Evolutionary conservation across 2,888 invertebrate species (phyloP).

Genomic region (Tyria jacobaeae): DNA sequence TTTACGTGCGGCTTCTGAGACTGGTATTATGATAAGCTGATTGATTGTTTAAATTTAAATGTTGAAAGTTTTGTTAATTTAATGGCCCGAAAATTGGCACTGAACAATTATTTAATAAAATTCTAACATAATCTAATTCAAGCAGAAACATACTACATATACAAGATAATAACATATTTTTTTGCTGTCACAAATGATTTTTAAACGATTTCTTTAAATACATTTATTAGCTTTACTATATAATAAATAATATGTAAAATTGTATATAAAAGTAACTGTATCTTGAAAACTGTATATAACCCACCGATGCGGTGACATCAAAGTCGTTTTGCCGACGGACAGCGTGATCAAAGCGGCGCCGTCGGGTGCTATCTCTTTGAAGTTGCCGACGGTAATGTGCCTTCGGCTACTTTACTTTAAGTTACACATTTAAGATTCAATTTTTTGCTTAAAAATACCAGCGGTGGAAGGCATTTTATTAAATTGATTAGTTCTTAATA

Average conservation of each 20-base stretch:
- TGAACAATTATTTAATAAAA: too few species aligned
- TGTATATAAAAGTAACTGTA: conserved; percentile 34
- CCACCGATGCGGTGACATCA: conserved; percentile 42
- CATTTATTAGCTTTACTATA: neutral
- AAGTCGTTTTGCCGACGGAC: conserved; percentile 66
- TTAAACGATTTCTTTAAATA: too few species aligned
- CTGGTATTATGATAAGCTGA: too few species aligned
- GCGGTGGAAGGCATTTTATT: neutral
- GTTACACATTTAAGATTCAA: neutral
- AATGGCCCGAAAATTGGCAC: too few species aligned
- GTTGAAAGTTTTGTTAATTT: too few species aligned
- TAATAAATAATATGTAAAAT: neutral
- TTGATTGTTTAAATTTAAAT: too few species aligned
- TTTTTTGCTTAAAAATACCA: neutral
- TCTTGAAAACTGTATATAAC: conserved; percentile 57
- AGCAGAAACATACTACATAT: too few species aligned
- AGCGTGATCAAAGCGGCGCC: conserved; percentile 72
- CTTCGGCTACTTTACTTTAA: conserved; percentile 36
- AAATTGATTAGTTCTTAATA: neutral
- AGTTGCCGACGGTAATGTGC: conserved; percentile 66
- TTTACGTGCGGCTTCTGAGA: too few species aligned
- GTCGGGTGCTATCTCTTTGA: conserved; percentile 64
- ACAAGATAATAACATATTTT: too few species aligned
- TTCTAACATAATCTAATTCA: too few species aligned
- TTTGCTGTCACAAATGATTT: too few species aligned